A percentile compares a stretch with the other conserved stretches of the same genome.
Conservation (phyloP, 2,797 vertebrate species). For the Halcyon smyrnensis region DNA sequence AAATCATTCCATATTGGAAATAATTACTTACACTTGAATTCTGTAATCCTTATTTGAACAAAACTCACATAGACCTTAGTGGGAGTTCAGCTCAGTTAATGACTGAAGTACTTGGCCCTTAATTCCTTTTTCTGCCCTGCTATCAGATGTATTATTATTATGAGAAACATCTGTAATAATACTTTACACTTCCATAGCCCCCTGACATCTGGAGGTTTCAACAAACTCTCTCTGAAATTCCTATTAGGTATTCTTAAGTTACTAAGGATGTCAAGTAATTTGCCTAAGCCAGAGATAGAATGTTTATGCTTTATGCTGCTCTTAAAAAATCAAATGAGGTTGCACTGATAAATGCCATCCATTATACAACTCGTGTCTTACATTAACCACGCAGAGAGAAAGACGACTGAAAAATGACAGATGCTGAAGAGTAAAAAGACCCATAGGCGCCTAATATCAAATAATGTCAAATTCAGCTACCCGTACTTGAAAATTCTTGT, state of each 20-base stretch:
- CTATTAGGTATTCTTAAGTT: conserved; percentile 32
- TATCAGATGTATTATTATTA: conserved; percentile 69
- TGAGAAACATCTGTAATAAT: conserved; percentile 70
- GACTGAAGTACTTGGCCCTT: conserved; percentile 69
- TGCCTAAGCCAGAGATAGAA: conserved; percentile 4
- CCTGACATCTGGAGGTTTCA: conserved; percentile 59
- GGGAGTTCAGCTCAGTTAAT: conserved; percentile 63
- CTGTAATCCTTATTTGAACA: conserved; percentile 68
- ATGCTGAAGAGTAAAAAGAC: conserved; percentile 68
- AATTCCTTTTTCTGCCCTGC: conserved; percentile 67
- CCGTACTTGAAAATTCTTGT: conserved; percentile 62
- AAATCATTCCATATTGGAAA: conserved; percentile 69
- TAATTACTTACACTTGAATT: conserved; percentile 67
- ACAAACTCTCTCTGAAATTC: conserved; percentile 36
- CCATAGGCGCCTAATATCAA: conserved; percentile 37
- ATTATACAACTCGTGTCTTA: neutral
- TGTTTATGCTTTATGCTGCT: conserved; percentile 13
- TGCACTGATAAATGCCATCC: conserved; percentile 36
- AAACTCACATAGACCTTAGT: conserved; percentile 66
- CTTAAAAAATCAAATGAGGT: conserved; percentile 41
- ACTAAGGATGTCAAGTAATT: conserved; percentile 32
- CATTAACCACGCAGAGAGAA: conserved; percentile 27
- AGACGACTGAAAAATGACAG: conserved; percentile 53
- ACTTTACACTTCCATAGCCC: conserved; percentile 60
- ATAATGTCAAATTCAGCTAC: conserved; percentile 38